phyloP scores from a whole-genome alignment of 2,113 vertebrate genomes.

The Enhydra lutris region DNA sequence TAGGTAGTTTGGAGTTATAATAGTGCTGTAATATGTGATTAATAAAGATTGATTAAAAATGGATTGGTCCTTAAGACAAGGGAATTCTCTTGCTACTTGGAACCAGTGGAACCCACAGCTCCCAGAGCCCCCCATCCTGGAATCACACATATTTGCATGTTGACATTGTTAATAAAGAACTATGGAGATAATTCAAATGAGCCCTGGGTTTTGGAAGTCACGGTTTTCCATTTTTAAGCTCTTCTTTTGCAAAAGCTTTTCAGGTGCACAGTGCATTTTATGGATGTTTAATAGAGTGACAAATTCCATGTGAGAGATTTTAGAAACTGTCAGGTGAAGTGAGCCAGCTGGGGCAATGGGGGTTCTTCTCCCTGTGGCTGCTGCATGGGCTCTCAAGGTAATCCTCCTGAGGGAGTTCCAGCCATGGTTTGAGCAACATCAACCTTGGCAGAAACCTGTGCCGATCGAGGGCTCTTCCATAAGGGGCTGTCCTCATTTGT shows the following conservation, averaged over 20 bases:
- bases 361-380: background rate
- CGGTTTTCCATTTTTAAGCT: background rate
- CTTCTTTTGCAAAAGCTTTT: background rate
- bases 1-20: background rate
- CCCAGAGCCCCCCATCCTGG: background rate
- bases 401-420: background rate
- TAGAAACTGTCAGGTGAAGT: background rate
- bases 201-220: background rate
- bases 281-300: background rate
- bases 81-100: background rate
- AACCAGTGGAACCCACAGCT: background rate
- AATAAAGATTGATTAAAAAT: background rate
- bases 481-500: background rate
- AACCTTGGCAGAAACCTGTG: background rate
- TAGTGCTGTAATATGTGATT: background rate
- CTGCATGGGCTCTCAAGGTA: background rate
- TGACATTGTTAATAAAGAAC: background rate
- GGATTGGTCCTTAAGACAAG: background rate
- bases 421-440: background rate
- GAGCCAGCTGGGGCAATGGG: background rate
- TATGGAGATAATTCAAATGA: background rate
- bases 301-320: background rate
- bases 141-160: background rate
- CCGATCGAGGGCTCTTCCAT: background rate
- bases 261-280: background rate